Base-by-base conservation (phyloP, 1,140 invertebrate species). In the Drosophila ohnishii region DNA sequence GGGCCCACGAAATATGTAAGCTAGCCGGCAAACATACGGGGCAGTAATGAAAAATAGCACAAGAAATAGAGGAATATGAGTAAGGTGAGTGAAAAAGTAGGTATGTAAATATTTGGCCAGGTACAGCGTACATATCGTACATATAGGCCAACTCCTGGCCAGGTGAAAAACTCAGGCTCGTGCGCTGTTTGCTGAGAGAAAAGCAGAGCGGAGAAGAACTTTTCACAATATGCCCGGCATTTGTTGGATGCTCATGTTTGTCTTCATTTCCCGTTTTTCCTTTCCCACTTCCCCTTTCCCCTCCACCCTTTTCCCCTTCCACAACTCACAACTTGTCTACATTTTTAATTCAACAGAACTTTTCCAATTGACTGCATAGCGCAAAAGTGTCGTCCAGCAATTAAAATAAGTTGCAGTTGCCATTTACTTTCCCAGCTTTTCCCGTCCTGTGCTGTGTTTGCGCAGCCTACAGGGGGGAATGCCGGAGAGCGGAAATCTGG, bases 381-480 rank as follows among this genome's bases (percentile, higher is more conserved):
- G 75, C 48, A 83, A 83, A 83, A 83, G 80, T 83, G 80, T 83
- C 80, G 80, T 83, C 80, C 80, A 75, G 80, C 80, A 83, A 83
- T 83, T 83, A 83, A 83, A 83, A 83, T 83, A 83, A 83, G 80
- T 83, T 83, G 75, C 80, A 75, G 80, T 84, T 79, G 80, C 66
- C 76, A 82, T 84, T 79, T 84, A 67, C 75, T 84, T 82, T 69
- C 47, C 56, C 45, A 57, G 35, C 61, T 32, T 59, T 56, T 69
- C 62, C 47, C 22, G 9, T 65, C 13, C 53, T 28, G 53, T 56
- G 47, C 39, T 30, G 25, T 48, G 74, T 83, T 82, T 82, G 80
- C 75, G 75, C 63, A 65, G 57, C 47, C 80, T 63, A 78, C 71
- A 62, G 63, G 75, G 45, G 44, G 45, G 63, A 78, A 63, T 69